Evolutionary conservation across 2,888 invertebrate genomes (phyloP), one percentile per base, ranked within the genome.

Genomic region (Chromoteleia sp.): DNA sequence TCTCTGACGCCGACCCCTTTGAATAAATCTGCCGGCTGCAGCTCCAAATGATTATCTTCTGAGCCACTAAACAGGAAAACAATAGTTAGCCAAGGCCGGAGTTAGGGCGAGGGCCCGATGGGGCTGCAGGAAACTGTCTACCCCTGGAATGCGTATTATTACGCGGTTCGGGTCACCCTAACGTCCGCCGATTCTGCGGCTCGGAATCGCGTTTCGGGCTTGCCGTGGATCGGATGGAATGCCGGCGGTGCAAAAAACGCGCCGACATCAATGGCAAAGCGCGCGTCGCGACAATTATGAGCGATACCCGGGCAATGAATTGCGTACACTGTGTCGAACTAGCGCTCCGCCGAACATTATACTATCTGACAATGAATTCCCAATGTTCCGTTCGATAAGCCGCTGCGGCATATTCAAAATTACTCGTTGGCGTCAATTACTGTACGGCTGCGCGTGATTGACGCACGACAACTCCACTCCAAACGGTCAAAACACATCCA

Each of bases 381-480:
- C 58, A 14, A 39, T 65, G 67, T 43, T 70, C 59, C 61, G 58
- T 45, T 19, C 65, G 75, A 75, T 78, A 78, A 71, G 78, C 73
- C 67, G 7, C 70, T 36, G 50, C 74, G 70, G 68, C 73, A 71
- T 50, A 84, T 83, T 75, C 84, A 86, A 88, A 89, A 89, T 88
- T 88, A 87, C 87, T 87, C 88, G 86, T 85, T 84, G 84, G 85
- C 84, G 86, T 88, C 88, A 84, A 84, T 84, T 77, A 81, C 67
- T n/a, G 84, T 74, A 67, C 81, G 87, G 84, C 87, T 87, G 85
- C 78, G 73, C 61, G 82, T 90, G 89, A 90, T 89, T 89, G 90
- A 90, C 90, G 86, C 84, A 71, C 86, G 87, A 89, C 89, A 87
- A 85, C 84, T 79, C 85, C 87, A 88, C 88, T 90, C 88, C 87